Evolutionary conservation across 2,888 invertebrate genomes (phyloP).

Genomic region (Uloborus plumipes): DNA sequence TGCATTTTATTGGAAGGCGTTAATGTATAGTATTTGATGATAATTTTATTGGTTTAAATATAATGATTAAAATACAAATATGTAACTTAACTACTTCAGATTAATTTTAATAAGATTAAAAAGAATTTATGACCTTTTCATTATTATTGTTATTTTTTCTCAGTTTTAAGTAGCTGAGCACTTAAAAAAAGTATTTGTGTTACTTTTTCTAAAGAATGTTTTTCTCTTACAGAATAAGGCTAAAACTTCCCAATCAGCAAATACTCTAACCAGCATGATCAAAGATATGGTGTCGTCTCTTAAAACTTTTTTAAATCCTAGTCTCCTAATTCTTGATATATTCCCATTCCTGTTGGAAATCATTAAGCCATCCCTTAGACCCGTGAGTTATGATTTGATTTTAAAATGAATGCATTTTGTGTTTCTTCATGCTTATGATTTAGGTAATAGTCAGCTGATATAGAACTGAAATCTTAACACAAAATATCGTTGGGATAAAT

Average conservation of each 20-base stretch:
- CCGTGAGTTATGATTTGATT: slow-evolving; percentile 74
- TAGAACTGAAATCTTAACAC: no score
- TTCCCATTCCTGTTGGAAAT: slow-evolving; percentile 81
- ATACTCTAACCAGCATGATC: slow-evolving; percentile 69
- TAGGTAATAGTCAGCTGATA: neutral
- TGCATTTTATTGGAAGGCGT: no score
- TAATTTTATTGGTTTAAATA: no score
- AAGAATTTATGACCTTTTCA: no score
- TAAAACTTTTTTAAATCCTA: slow-evolving; percentile 51
- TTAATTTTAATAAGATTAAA: no score
- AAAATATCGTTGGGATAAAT: no score
- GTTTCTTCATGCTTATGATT: neutral
- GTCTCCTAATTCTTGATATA: slow-evolving; percentile 78
- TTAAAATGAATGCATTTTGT: neutral
- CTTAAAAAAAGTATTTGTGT: no score
- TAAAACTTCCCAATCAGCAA: slow-evolving; percentile 68
- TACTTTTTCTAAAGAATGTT: neutral
- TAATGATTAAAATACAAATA: no score
- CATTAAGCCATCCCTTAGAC: slow-evolving; percentile 81
- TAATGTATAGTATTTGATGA: no score
- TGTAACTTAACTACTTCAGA: no score
- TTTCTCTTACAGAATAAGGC: slow-evolving; percentile 67
- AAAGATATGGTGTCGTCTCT: slow-evolving; percentile 57
- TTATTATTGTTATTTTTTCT: no score
- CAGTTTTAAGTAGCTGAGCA: no score